Base-by-base conservation (phyloP, 2,888 invertebrate species). In the Clanis bilineata region DNA sequence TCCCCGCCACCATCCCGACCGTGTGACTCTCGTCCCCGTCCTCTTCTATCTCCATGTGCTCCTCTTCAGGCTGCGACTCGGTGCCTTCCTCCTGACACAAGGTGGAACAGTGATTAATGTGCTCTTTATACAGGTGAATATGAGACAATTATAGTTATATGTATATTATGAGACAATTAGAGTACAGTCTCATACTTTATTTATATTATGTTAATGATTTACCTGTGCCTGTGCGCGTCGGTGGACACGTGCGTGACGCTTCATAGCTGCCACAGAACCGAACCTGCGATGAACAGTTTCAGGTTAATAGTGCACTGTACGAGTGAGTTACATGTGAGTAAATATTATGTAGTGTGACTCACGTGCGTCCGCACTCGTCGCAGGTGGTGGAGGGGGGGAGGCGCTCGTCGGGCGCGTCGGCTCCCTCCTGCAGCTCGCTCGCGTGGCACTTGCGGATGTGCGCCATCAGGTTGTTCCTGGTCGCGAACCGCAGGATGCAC, bases 401-500 rank as follows among this genome's bases (percentile, higher is more conserved):
- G 41, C 60, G 54, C 60, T 38, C 58, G 62, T 58, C 58, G 2
- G 59, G 45, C 57, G 44, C 58, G 51, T 21, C 58, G 47, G 47
- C 45, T 1, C 61, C 61, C 58, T 61, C 59, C 39, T 64, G 55
- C 61, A 64, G 61, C 55, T 68, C 72, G 56, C 76, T 75, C 66
- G 78, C 65, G 85, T 89, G 90, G 59, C 82, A 79, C 79, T 84
- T 84, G 74, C 90, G 88, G 77, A 90, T 87, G 81, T 90, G 89
- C n/a, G 83, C 64, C 80, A 90, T 71, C 67, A 90, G 76, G 74
- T 83, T 80, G 54, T 64, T 77, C 67, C 85, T 82, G 77, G 38
- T 25, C 1, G 74, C 79, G 68, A 90, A 90, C 23, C 91, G 80
- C 71, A 90, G 80, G 45, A 90, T 89, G 71, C 90, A 91, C 36